Percentiles rank a stretch among this genome's conserved stretches.
These are phyloP conservation scores for Oegoconia quadripuncta DNA, from an alignment of 2,888 invertebrate genomes.

Conservation along the genomic window DNA sequence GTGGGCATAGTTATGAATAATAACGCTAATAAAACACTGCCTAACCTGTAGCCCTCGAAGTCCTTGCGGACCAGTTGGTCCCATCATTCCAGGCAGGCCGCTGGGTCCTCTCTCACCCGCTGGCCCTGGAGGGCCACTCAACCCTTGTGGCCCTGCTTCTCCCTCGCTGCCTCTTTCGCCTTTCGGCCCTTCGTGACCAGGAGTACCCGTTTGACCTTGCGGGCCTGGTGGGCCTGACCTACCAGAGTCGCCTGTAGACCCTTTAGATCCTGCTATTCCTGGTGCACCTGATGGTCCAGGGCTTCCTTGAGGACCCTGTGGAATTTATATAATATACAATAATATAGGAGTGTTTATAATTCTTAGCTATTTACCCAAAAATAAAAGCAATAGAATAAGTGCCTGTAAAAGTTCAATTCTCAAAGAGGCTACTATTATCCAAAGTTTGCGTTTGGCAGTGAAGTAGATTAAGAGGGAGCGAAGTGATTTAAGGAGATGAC, in stretches of 20 bases:
- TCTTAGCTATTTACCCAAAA: too few species aligned
- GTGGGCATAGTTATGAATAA: too few species aligned
- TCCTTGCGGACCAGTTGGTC: conserved; percentile 82
- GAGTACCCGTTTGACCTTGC: conserved; percentile 84
- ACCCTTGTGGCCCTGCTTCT: conserved; percentile 83
- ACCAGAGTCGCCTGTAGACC: conserved; percentile 84
- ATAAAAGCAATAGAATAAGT: too few species aligned
- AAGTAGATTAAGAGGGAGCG: too few species aligned
- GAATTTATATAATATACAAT: too few species aligned
- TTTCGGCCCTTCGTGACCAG: conserved; percentile 85
- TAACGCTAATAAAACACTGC: too few species aligned
- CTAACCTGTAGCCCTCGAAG: conserved; percentile 80
- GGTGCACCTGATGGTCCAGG: conserved; percentile 83
- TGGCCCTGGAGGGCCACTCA: conserved; percentile 83
- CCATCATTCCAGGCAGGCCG: conserved; percentile 82
- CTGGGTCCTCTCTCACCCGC: conserved; percentile 82
- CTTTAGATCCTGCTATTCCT: conserved; percentile 85
- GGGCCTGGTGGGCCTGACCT: conserved; percentile 83
- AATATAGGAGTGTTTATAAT: too few species aligned
- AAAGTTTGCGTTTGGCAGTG: too few species aligned
- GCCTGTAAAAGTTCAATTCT: too few species aligned
- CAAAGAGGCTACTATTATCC: too few species aligned
- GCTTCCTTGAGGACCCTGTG: conserved; percentile 85
- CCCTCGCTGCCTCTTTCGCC: conserved; percentile 87
- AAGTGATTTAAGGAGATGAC: neutral